Base-by-base conservation (phyloP, 1,140 invertebrate genomes). In the Chionoecetes opilio region DNA sequence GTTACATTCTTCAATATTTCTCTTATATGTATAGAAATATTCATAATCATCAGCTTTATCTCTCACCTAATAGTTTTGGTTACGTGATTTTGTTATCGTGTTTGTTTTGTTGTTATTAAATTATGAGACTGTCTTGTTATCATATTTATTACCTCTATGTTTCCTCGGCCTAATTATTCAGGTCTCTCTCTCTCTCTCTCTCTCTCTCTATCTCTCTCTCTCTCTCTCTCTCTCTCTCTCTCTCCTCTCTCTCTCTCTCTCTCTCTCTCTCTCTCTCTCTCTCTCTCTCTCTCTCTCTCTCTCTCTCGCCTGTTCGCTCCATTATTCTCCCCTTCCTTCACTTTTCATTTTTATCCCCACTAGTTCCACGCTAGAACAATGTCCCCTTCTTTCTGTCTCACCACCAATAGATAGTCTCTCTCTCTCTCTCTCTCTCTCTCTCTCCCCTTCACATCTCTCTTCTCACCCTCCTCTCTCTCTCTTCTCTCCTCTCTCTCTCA, bases 91-190 rank as follows among this genome's bases (percentile, higher is more conserved):
- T n/a, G n/a, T n/a, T n/a, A n/a, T n/a, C n/a, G n/a, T n/a, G n/a
- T n/a, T n/a, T n/a, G n/a, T 46, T 37, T 11, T 92, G 17, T n/a
- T 14, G 3, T 32, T 53, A 14, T 75, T n/a, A n/a, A 75, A 75
- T 75, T 21, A 75, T 21, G 63, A 2, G 63, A 75, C 63, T 26
- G 21, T 75, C 63, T n/a, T 5, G 21, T 21, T 26, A n/a, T 75
- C 26, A 75, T 75, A n/a, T n/a, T 75, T n/a, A n/a, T n/a, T 84
- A 35, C 34, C 53, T 63, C 82, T n/a, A 26, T 31, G 32, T n/a
- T 85, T 38, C 82, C 17, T 87, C 82, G 82, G 29, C 35, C 6
- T 75, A 75, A 75, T 75, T 75, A 75, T 75, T 75, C 63, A 75
- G 63, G 21, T n/a, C 21, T 86, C 75, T 35, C 26, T 26, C n/a